A percentile compares a stretch with the other conserved stretches of the same genome.
Conservation (phyloP, 2,113 vertebrate species). For the Syngnathus floridae region DNA sequence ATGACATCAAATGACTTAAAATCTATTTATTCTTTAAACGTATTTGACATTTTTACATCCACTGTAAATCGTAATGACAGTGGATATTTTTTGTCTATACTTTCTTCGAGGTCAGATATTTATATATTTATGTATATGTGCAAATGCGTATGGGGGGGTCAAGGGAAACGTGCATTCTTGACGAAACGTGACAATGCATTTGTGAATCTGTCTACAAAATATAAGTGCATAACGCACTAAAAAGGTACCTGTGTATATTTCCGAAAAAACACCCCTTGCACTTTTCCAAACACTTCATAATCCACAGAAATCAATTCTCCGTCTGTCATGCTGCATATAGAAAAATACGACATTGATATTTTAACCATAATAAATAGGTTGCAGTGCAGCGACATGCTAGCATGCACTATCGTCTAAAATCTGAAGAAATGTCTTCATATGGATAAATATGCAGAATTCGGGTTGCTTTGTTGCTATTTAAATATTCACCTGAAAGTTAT, state of each 20-base stretch:
- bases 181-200: not conserved
- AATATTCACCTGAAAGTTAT: constrained; percentile 26
- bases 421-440: no score
- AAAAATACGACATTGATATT: constrained; percentile 16
- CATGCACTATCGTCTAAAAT: not conserved
- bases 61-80: no score
- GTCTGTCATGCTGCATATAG: constrained; percentile 70
- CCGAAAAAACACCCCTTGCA: constrained; percentile 93
- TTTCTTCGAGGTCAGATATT: not conserved
- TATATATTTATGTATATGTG: no score
- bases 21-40: no score
- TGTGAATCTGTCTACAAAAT: not conserved
- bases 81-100: not conserved
- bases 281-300: constrained; percentile 85
- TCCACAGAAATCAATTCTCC: constrained; percentile 81
- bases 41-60: no score
- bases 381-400: constrained; percentile 5
- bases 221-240: not conserved
- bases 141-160: no score
- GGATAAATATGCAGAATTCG: not conserved
- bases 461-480: no score
- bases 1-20: no score
- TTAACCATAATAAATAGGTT: not conserved
- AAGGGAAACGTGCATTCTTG: not conserved
- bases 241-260: constrained; percentile 86